Conservation (phyloP, 2,113 vertebrate genomes). For the Patagioenas fasciata region DNA sequence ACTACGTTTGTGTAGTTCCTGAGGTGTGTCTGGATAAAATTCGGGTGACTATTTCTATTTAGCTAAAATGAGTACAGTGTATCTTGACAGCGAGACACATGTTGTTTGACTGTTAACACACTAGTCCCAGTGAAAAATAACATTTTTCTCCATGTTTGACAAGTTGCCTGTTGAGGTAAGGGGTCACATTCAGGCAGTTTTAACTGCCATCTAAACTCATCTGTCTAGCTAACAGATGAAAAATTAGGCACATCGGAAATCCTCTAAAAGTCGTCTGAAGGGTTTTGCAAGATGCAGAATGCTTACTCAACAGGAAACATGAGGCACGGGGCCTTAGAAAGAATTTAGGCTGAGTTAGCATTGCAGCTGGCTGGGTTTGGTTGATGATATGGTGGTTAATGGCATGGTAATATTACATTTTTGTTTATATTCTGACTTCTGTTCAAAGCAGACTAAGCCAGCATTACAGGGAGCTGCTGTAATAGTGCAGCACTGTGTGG, state of each 20-base stretch:
- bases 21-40: neutral
- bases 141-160: neutral
- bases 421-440: neutral
- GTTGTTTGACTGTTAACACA: neutral
- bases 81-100: neutral
- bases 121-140: neutral
- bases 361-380: neutral
- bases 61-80: neutral
- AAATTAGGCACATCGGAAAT: neutral
- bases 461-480: neutral
- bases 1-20: neutral
- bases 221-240: neutral
- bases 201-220: neutral
- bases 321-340: neutral
- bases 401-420: neutral
- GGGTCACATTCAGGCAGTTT: neutral
- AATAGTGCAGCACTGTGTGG: neutral
- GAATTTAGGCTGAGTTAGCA: slow-evolving; percentile 7
- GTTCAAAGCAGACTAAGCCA: neutral
- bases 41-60: neutral
- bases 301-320: neutral
- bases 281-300: neutral
- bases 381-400: neutral
- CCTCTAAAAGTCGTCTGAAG: neutral
- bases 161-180: neutral